Conservation (phyloP, 2,113 vertebrate genomes). For the Microcebus murinus region DNA sequence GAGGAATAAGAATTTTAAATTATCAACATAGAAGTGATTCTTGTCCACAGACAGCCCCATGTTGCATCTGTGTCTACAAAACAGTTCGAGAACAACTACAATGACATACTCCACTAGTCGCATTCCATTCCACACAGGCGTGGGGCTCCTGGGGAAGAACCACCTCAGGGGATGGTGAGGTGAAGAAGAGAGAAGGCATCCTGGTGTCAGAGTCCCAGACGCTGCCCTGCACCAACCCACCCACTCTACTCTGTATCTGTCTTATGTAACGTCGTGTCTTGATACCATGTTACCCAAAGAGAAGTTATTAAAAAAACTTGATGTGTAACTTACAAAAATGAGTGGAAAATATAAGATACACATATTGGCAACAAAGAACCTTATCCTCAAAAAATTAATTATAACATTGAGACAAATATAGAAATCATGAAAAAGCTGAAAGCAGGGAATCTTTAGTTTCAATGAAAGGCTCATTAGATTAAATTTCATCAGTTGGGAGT, state of each 20-base stretch:
- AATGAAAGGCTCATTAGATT: not conserved
- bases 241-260: not conserved
- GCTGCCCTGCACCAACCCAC: rapidly evolving
- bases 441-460: not conserved
- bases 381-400: slow-evolving; percentile 14
- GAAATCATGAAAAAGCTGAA: slow-evolving; percentile 30
- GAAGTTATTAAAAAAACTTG: not conserved
- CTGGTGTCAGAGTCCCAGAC: not conserved
- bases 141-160: not conserved
- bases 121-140: not conserved
- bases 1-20: not conserved
- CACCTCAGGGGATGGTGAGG: not conserved
- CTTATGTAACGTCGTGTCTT: not conserved
- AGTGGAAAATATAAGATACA: not conserved
- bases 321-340: not conserved
- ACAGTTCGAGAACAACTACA: not conserved
- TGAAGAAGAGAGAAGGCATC: not conserved
- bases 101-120: not conserved
- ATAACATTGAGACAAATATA: not conserved
- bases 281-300: not conserved
- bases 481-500: not conserved
- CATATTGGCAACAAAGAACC: not conserved
- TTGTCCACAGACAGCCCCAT: not conserved
- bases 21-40: not conserved
- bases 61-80: not conserved